These are phyloP conservation scores for Physella acuta DNA, from an alignment of 1,140 invertebrate genomes.

Conservation along the genomic window DNA sequence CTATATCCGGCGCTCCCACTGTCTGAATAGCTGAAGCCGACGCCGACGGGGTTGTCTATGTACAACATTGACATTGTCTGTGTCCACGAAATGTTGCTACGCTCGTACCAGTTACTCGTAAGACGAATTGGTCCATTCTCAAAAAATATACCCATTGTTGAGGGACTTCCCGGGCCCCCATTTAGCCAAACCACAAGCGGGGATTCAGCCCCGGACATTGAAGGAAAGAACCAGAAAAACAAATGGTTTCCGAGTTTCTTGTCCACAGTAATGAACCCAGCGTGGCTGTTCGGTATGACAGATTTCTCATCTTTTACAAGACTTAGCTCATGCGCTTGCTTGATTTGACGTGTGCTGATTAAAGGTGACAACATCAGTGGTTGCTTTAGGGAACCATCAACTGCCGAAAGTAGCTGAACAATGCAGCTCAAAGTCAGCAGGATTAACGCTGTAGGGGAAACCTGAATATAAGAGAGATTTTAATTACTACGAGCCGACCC, in stretches of 20 bases:
- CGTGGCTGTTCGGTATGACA: slow-evolving; percentile 48
- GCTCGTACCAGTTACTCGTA: not conserved
- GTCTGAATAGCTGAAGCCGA: slow-evolving; percentile 54
- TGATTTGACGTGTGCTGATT: not conserved
- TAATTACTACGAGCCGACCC: too few species aligned
- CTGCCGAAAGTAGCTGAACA: too few species aligned
- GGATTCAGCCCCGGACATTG: slow-evolving; percentile 47
- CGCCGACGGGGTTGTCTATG: slow-evolving; percentile 80
- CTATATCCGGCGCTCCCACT: slow-evolving; percentile 47
- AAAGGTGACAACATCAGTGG: too few species aligned
- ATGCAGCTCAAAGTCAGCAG: too few species aligned
- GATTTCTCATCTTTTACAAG: not conserved
- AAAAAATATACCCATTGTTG: slow-evolving; percentile 75
- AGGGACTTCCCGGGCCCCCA: slow-evolving; percentile 76
- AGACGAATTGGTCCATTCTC: slow-evolving; percentile 71
- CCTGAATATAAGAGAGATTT: too few species aligned
- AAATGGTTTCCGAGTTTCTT: slow-evolving; percentile 75
- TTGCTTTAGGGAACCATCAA: too few species aligned
- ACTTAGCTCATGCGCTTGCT: not conserved
- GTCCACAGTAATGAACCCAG: slow-evolving; percentile 75
- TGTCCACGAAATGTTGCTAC: slow-evolving; percentile 66
- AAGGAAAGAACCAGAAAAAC: slow-evolving; percentile 87
- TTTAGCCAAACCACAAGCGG: slow-evolving; percentile 82
- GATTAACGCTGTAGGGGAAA: too few species aligned
- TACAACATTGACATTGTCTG: slow-evolving; percentile 77